These are phyloP conservation scores for Hylaeus anthracinus DNA, from an alignment of 1,140 invertebrate genomes.

Conservation along the genomic window DNA sequence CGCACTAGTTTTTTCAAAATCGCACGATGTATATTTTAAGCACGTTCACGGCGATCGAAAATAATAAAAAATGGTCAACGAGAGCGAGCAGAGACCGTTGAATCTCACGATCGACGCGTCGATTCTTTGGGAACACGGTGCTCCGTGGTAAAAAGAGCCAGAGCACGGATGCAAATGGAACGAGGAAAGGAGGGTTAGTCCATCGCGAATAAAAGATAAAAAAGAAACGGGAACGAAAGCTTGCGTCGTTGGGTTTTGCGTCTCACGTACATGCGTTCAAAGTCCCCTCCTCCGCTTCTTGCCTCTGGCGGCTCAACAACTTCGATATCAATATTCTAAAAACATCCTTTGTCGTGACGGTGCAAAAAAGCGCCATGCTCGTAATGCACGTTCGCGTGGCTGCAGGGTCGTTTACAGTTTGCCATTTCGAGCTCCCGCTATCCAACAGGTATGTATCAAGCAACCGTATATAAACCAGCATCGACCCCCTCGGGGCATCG, in stretches of 20 bases:
- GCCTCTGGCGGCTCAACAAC: conserved; percentile 56
- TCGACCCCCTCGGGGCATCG: not conserved
- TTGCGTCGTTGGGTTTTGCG: conserved; percentile 28
- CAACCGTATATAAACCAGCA: conserved; percentile 1
- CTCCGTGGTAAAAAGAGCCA: conserved; percentile 10
- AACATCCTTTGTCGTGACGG: conserved; percentile 76
- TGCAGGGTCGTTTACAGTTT: conserved; percentile 19
- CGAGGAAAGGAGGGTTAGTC: conserved; percentile 38
- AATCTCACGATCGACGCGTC: conserved; percentile 51
- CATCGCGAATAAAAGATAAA: conserved; percentile 42
- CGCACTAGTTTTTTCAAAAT: not conserved
- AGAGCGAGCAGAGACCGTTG: conserved; percentile 37
- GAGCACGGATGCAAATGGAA: conserved; percentile 32
- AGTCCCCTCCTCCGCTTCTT: conserved; percentile 46
- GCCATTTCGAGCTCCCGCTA: not conserved
- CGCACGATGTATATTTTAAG: not conserved
- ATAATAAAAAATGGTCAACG: not conserved
- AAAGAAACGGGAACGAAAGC: conserved; percentile 50
- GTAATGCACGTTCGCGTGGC: conserved; percentile 28
- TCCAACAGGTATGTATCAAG: conserved; percentile 30
- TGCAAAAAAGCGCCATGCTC: conserved; percentile 69
- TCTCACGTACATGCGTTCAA: conserved; percentile 34
- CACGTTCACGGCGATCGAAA: conserved; percentile 27
- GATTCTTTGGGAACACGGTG: conserved; percentile 41
- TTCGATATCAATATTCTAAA: conserved; percentile 81